Evolutionary conservation across 2,888 invertebrate species (phyloP).

Genomic region (Patella depressa): DNA sequence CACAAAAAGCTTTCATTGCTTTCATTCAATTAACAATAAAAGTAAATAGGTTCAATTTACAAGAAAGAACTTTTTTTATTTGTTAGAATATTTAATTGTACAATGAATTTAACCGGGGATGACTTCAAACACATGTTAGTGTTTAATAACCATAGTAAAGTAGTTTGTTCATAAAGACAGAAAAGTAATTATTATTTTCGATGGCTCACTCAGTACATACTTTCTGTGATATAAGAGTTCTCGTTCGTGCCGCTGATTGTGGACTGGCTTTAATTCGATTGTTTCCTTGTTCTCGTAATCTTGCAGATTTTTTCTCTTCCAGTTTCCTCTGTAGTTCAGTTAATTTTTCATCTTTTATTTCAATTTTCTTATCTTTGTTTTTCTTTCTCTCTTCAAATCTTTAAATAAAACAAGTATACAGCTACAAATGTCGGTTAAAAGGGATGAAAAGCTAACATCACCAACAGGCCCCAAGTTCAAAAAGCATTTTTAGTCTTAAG

Average conservation of each 20-base stretch:
- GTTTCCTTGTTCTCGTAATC: slow-evolving; percentile 53
- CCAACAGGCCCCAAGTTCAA: too few species aligned
- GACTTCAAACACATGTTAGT: background rate
- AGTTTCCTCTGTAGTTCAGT: slow-evolving; percentile 59
- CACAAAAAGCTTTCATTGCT: too few species aligned
- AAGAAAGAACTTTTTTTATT: too few species aligned
- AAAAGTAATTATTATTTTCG: background rate
- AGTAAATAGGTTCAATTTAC: too few species aligned
- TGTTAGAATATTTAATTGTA: too few species aligned
- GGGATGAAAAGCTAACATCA: too few species aligned
- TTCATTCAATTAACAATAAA: too few species aligned
- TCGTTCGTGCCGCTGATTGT: slow-evolving; percentile 49
- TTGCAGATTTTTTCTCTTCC: slow-evolving; percentile 58
- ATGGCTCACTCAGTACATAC: slow-evolving; percentile 32
- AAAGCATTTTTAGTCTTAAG: too few species aligned
- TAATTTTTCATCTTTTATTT: slow-evolving; percentile 56
- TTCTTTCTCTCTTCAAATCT: slow-evolving; percentile 60
- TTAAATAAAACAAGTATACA: slow-evolving; percentile 8
- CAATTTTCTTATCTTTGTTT: slow-evolving; percentile 36
- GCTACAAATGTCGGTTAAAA: too few species aligned
- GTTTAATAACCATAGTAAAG: background rate
- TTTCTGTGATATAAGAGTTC: slow-evolving; percentile 57
- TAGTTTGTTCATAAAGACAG: background rate
- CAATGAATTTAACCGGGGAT: background rate
- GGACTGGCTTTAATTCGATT: slow-evolving; percentile 42